Evolutionary conservation across 1,140 invertebrate species (phyloP).

Genomic region (Callitettix versicolor): DNA sequence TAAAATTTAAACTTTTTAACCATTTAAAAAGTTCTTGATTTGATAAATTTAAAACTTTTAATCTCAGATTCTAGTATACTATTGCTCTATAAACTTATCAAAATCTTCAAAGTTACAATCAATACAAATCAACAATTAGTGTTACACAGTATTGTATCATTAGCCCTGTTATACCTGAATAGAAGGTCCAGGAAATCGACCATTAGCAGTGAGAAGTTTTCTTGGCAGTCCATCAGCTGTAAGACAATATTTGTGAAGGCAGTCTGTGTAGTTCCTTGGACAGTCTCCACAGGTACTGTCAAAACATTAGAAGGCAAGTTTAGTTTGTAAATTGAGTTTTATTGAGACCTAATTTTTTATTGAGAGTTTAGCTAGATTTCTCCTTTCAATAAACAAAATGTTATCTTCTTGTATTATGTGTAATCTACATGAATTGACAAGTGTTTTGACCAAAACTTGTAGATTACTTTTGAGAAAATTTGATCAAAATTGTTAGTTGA

Average conservation of each 20-base stretch:
- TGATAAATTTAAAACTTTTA: neutral
- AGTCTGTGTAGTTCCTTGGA: constrained; percentile 46
- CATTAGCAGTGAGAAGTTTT: constrained; percentile 64
- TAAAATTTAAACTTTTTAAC: too few relatives aligned
- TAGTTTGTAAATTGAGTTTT: neutral
- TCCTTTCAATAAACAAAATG: too few relatives aligned
- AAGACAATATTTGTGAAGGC: constrained; percentile 34
- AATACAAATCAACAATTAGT: too few relatives aligned
- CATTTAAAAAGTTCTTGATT: too few relatives aligned
- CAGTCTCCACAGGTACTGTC: constrained; percentile 46
- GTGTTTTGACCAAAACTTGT: too few relatives aligned
- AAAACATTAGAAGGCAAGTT: neutral
- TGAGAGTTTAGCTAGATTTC: neutral
- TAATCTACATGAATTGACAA: too few relatives aligned
- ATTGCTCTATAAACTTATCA: neutral
- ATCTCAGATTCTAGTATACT: neutral
- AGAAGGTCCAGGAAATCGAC: constrained; percentile 67
- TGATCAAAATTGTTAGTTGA: too few relatives aligned
- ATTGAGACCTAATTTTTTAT: neutral
- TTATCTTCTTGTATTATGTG: too few relatives aligned
- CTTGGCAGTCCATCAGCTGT: constrained; percentile 36
- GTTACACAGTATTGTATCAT: too few relatives aligned
- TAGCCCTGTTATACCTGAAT: constrained; percentile 69
- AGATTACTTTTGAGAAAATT: too few relatives aligned
- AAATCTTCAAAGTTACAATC: neutral